Percentiles rank a stretch among this genome's conserved stretches.
phyloP scores from a whole-genome alignment of 2,888 invertebrate species.

The Schizotus pectinicornis region DNA sequence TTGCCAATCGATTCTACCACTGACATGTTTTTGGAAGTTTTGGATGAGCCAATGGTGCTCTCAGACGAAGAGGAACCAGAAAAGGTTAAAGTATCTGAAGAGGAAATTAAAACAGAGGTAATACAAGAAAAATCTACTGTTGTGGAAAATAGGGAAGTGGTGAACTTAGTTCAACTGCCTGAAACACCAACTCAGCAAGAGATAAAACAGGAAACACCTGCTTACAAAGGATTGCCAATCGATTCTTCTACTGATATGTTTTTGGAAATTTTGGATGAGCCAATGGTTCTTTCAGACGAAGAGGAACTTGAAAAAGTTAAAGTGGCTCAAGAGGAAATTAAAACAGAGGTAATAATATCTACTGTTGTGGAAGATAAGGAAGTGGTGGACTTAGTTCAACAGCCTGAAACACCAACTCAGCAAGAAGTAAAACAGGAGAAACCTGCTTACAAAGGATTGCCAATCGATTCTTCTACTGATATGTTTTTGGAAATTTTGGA shows the following conservation, averaged over 20 bases:
- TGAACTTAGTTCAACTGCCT: not conserved
- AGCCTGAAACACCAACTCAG: not conserved
- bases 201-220: not conserved
- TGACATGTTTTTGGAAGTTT: constrained; percentile 35
- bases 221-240: constrained; percentile 2
- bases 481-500: constrained; percentile 45
- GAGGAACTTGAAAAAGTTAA: not conserved
- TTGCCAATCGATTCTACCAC: constrained; percentile 37
- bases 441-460: constrained; percentile 39
- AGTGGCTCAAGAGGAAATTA: not conserved
- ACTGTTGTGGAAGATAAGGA: no score
- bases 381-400: not conserved
- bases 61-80: constrained; percentile 45
- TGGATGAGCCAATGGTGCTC: constrained; percentile 44
- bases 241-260: not conserved
- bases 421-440: not conserved
- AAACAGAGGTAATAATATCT: no score
- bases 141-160: no score
- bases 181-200: not conserved
- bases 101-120: constrained; percentile 12
- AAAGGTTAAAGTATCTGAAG: constrained; percentile 18
- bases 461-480: constrained; percentile 38
- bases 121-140: constrained; percentile 3
- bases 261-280: not conserved
- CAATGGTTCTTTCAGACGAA: constrained; percentile 4